Percentiles rank a stretch among this genome's conserved stretches.
phyloP scores from a whole-genome alignment of 2,113 vertebrate species.

The Bos javanicus region DNA sequence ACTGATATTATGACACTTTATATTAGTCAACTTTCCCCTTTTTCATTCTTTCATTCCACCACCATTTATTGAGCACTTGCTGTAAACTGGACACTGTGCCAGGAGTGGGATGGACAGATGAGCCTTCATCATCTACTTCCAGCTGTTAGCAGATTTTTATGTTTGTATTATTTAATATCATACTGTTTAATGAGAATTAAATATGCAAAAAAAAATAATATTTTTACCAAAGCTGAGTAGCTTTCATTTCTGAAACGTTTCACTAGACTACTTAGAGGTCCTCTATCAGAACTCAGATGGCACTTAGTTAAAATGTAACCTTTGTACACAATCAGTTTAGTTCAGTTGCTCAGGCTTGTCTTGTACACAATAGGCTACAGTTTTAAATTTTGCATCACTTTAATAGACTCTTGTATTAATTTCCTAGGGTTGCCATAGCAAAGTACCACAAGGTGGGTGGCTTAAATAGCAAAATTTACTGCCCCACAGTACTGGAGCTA shows the following conservation, averaged over 20 bases:
- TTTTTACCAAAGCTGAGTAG: not conserved
- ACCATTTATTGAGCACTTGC: not conserved
- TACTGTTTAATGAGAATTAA: not conserved
- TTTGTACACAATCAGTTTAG: not conserved
- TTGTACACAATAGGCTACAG: not conserved
- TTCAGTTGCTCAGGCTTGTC: not conserved
- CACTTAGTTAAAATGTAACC: not conserved
- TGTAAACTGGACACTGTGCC: not conserved
- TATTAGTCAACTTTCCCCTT: not conserved
- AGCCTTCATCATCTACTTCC: not conserved
- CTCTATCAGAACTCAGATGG: not conserved
- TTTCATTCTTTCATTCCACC: not conserved
- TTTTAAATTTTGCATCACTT: not conserved
- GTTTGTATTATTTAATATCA: not conserved
- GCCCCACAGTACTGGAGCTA: not conserved
- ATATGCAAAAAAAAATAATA: not conserved
- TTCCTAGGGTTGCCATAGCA: not conserved
- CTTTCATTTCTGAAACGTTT: slow-evolving; percentile 11
- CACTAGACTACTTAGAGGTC: not conserved
- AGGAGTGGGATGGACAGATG: not conserved
- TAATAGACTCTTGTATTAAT: not conserved
- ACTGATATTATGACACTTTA: not conserved
- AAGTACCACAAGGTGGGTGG: not conserved
- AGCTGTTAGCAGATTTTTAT: not conserved
- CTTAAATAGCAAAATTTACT: not conserved